These are phyloP conservation scores for Callosobruchus maculatus DNA, from an alignment of 2,888 invertebrate genomes.

Conservation along the genomic window DNA sequence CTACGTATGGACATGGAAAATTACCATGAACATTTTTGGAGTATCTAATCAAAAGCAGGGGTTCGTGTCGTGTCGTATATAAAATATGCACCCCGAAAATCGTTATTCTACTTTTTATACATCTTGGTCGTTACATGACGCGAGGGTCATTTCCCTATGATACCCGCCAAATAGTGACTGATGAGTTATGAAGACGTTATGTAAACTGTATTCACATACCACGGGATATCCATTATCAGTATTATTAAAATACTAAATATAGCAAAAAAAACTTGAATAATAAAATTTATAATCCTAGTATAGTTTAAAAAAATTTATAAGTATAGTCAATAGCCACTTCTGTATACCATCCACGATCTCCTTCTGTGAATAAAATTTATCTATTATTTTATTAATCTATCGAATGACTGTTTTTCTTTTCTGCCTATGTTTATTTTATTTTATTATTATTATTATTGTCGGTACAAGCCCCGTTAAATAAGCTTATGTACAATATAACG, in stretches of 20 bases:
- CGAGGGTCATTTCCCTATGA: not conserved
- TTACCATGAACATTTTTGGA: not conserved
- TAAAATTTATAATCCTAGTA: no score
- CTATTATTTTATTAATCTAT: no score
- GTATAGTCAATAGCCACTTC: no score
- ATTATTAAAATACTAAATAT: not conserved
- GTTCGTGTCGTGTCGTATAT: not conserved
- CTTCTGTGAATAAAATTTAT: no score
- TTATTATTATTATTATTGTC: no score
- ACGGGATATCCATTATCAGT: not conserved
- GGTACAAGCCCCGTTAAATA: no score
- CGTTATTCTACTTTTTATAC: not conserved
- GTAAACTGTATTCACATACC: not conserved
- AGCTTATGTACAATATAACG: no score
- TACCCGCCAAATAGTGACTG: not conserved
- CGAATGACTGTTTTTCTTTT: no score
- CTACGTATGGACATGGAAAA: not conserved
- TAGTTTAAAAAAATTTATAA: no score
- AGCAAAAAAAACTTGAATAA: not conserved
- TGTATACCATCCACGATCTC: no score
- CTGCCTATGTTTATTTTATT: no score
- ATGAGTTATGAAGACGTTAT: not conserved
- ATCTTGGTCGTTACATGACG: not conserved
- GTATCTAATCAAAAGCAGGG: not conserved
- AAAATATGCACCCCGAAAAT: not conserved